Evolutionary conservation across 1,140 invertebrate species (phyloP).

Genomic region (Helicoverpa zea): DNA sequence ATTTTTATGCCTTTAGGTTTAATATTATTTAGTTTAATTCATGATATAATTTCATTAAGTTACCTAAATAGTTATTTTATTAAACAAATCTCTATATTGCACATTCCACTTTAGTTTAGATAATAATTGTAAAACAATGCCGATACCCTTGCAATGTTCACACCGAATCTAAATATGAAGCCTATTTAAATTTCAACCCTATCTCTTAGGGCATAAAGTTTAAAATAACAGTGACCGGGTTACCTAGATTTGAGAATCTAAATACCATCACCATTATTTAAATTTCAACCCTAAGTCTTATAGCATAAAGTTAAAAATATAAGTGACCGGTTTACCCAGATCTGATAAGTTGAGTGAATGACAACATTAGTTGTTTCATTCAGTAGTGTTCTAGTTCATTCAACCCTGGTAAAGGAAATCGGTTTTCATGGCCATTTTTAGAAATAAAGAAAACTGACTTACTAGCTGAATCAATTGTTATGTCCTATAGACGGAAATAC

Average conservation of each 20-base stretch:
- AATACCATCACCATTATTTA: not conserved
- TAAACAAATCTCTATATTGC: too few species aligned
- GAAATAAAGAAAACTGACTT: not conserved
- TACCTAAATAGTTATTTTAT: too few species aligned
- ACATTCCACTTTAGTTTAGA: too few species aligned
- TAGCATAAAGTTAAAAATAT: not conserved
- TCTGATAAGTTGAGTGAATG: slow-evolving; percentile 2
- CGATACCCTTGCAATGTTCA: too few species aligned
- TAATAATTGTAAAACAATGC: too few species aligned
- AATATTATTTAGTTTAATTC: too few species aligned
- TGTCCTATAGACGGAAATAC: not conserved
- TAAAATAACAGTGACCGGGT: not conserved
- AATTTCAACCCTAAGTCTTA: not conserved
- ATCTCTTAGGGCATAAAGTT: not conserved
- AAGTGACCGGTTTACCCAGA: not conserved
- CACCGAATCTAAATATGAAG: not conserved
- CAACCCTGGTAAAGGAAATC: not conserved
- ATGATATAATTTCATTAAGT: too few species aligned
- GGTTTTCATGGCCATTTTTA: slow-evolving; percentile 7
- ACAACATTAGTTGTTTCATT: not conserved
- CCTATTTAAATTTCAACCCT: not conserved
- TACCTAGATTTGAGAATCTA: not conserved
- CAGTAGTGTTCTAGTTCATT: slow-evolving; percentile 6
- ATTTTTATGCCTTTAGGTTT: too few species aligned
- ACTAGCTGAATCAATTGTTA: not conserved